Evolutionary conservation across 2,797 vertebrate species (phyloP).

Genomic region (Denticeps clupeoides): DNA sequence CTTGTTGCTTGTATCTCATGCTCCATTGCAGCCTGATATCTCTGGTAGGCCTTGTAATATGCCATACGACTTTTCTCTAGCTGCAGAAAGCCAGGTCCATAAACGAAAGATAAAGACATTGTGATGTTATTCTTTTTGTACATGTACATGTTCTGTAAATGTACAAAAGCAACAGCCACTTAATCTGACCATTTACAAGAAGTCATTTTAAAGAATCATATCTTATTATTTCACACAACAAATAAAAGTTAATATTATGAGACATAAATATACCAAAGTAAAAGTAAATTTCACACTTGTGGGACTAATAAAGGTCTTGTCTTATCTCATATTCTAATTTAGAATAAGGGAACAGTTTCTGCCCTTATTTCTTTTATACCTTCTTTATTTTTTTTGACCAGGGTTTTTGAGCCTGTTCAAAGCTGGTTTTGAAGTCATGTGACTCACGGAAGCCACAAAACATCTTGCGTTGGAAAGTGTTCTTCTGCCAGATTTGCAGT

Average conservation of each 20-base stretch:
- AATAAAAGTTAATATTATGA: too few relatives aligned
- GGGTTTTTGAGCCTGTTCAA: conserved; percentile 59
- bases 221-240: too few relatives aligned
- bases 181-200: too few relatives aligned
- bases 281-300: too few relatives aligned
- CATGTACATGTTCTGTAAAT: too few relatives aligned
- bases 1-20: conserved; percentile 58
- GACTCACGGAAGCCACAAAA: conserved; percentile 58
- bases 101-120: neutral
- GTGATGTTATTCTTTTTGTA: too few relatives aligned
- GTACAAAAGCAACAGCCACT: too few relatives aligned
- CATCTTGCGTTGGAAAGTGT: conserved; percentile 61
- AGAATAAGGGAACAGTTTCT: too few relatives aligned
- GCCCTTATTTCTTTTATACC: conserved; percentile 20
- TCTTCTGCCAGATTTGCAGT: conserved; percentile 57
- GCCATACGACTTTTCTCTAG: conserved; percentile 53
- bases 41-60: conserved; percentile 66
- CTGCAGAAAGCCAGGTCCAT: conserved; percentile 34
- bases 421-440: conserved; percentile 49
- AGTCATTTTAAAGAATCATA: too few relatives aligned
- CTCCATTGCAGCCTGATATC: conserved; percentile 50
- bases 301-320: too few relatives aligned
- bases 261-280: too few relatives aligned
- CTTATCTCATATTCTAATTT: too few relatives aligned
- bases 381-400: conserved; percentile 61